Evolutionary conservation across 2,888 invertebrate genomes (phyloP).

Genomic region (Apamea crenata): DNA sequence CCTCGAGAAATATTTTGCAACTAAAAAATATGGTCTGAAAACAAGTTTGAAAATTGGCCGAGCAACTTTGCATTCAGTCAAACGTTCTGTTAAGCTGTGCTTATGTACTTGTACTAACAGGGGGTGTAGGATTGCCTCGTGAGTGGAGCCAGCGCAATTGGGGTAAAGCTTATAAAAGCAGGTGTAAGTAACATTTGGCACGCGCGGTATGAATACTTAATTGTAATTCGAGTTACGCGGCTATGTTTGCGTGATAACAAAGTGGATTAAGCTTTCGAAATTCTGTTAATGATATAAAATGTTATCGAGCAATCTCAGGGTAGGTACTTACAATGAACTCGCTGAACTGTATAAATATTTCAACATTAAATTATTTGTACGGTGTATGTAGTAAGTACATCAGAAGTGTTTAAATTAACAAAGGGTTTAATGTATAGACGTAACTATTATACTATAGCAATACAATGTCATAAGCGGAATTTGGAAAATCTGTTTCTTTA

Average conservation of each 20-base stretch:
- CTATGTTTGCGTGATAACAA: constrained; percentile 56
- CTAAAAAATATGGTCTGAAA: constrained; percentile 35
- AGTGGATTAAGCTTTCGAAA: constrained; percentile 58
- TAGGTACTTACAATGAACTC: constrained; percentile 26
- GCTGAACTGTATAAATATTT: constrained; percentile 30
- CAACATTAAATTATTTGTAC: constrained; percentile 25
- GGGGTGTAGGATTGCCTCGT: constrained; percentile 35
- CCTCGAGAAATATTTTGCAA: constrained; percentile 43
- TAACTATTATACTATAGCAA: too few species aligned
- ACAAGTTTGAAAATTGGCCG: constrained; percentile 34
- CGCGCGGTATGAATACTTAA: constrained; percentile 64
- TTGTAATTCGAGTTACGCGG: constrained; percentile 57
- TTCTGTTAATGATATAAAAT: constrained; percentile 55
- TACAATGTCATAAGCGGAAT: too few species aligned
- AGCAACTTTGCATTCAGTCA: constrained; percentile 34
- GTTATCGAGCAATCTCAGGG: constrained; percentile 31
- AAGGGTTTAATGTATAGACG: background rate
- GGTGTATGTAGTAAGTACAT: background rate
- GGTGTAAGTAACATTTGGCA: constrained; percentile 62
- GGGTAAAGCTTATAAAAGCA: constrained; percentile 60
- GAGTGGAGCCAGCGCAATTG: constrained; percentile 36
- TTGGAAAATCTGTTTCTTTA: background rate
- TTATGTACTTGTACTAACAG: constrained; percentile 38
- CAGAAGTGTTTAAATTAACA: constrained; percentile 11
- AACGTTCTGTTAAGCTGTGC: constrained; percentile 40